Evolutionary conservation across 2,888 invertebrate genomes (phyloP), one percentile per base, ranked within the genome.

Genomic region (Trissolcus brochymenae): DNA sequence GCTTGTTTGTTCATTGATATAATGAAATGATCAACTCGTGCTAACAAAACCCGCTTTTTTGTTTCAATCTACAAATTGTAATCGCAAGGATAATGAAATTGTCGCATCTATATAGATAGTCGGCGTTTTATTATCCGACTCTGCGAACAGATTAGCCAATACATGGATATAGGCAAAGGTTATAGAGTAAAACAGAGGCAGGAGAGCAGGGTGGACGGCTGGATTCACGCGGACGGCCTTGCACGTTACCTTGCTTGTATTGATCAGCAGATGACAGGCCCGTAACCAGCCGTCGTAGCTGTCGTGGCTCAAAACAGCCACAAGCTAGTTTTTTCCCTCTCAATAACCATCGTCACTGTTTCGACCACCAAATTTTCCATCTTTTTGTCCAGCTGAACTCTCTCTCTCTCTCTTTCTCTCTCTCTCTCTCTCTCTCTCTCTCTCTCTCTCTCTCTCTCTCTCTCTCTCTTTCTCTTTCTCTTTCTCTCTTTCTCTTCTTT

Each of bases 171-270:
- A 19, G 7, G 43, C 53, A 71, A 67, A 76, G 68, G 67, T 77
- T 68, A 65, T 29, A 64, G 67, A 64, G 68, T 65, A 67, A n/a
- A n/a, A 62, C 60, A 17, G 43, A 55, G 40, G 60, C 43, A 57
- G 35, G 19, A 19, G 65, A 46, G 59, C 64, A 46, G 81, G 79
- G 80, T 73, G 68, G 70, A 74, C 66, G 80, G 82, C 77, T 79
- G 81, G 85, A 83, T 82, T 82, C 84, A 85, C 85, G 84, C 86
- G 86, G 85, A 79, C 86, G 87, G 87, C 87, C 87, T 88, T 88
- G 87, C 86, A 86, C 85, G 86, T 86, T 85, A 85, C 84, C 84
- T 86, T 86, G 85, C 86, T 84, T 85, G 87, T 88, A 88, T 88
- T 87, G 87, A 87, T 87, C 88, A 87, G 85, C 84, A 79, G 79